Base-by-base conservation (phyloP, 1,140 invertebrate genomes). In the Globodera rostochiensis region DNA sequence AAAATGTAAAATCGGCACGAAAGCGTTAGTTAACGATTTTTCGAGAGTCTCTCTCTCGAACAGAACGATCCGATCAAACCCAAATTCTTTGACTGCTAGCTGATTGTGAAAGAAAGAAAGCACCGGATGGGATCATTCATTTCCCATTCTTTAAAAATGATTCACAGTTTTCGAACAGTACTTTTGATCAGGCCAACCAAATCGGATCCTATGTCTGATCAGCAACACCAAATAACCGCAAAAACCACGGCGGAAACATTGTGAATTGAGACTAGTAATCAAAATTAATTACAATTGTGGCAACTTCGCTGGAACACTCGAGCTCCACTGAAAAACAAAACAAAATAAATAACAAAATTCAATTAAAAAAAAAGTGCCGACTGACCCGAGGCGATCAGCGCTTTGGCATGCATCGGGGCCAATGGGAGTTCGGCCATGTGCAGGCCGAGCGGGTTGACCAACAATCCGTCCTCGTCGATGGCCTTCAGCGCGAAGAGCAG, bases 391-490 rank as follows among this genome's bases (percentile, higher is more conserved):
- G 91, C 91, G 11, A 96, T 93, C 4, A 98, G 90, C 91, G 95
- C 94, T 90, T 95, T 97, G 0, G 95, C 93, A 85, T 95, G 93
- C 90, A 94, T 93, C 4, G 97, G 95, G 81, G 93, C 92, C 0
- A 99, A 90, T 0, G 97, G 96, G 88, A 98, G 93, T 90, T 98
- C 96, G 0, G 96, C 95, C 93, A 98, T 96, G 80, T 93, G 92
- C 53, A 93, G 91, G 0, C 96, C 97, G 0, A 95, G 89, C 0
- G 94, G 94, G 71, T 92, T 91, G 0, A 95, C 98, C 60, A 99
- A 89, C 81, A 93, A 91, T 0, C 95, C 95, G 71, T 93, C 89
- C 57, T 93, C 92, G 89, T 97, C 94, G 6, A 99, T 92, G 0
- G 91, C 92, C 86, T 91, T 91, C 21, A 98, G 90, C 0, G 96